Base-by-base conservation (phyloP, 2,113 vertebrate species). In the Anguilla rostrata region DNA sequence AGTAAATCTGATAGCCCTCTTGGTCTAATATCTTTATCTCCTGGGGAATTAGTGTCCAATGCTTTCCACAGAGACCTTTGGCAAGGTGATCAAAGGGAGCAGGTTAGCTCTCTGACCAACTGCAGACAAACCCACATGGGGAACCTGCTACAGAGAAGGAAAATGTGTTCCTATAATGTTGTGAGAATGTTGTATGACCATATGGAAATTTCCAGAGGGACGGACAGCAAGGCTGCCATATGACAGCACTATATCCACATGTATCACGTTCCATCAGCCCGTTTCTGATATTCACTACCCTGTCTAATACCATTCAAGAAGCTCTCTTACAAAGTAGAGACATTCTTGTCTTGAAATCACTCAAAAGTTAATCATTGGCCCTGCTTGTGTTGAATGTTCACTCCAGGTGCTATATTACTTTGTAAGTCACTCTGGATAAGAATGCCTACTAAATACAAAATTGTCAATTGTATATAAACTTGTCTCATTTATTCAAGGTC, bases 21-120 rank as follows among this genome's bases (percentile, higher is more conserved):
- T 34, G 71, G 60, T 66, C 60, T 75, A 75, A 75, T 75, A 29
- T 34, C 71, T 75, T 75, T 75, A 75, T 75, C 71, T 75, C 71
- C 22, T n/a, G n/a, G 71, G 71, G 71, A 75, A 75, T 75, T 75
- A 75, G 71, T 34, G 26, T 26, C 11, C 71, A 8, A 20, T 75
- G 71, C 71, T 34, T 75, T 75, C 71, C 71, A 75, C 71, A 12
- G 26, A 26, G 26, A 34, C 71, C 71, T 75, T 34, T 34, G 71
- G 71, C 71, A 75, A n/a, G 71, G 4, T 14, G 71, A 75, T n/a
- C 26, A 34, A 34, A 75, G 71, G n/a, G 71, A 75, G 71, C 71
- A 12, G 26, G 71, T 34, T 75, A 12, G 71, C 26, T 26, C 71
- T 75, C 71, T 34, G 26, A 75, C 71, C 71, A 75, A 9, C 71